Conservation (phyloP, 2,797 vertebrate species). For the Melanotaenia parkinsoni region DNA sequence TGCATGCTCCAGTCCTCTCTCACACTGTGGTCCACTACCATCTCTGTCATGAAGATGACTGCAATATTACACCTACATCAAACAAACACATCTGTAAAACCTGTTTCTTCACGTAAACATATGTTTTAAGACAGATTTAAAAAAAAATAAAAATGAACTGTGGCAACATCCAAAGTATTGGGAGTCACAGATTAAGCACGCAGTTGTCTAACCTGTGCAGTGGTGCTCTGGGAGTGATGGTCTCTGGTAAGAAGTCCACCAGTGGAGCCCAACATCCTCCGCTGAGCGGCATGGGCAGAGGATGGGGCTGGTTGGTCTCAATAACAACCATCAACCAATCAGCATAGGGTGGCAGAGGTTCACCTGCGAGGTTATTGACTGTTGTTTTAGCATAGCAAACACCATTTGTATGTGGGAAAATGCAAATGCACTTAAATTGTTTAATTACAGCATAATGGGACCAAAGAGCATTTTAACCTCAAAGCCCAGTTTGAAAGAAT, state of each 20-base stretch:
- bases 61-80: constrained; percentile 93
- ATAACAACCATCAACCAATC: constrained; percentile 92
- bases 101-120: not conserved
- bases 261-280: constrained; percentile 97
- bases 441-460: not conserved
- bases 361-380: constrained; percentile 79
- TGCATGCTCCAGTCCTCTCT: constrained; percentile 98
- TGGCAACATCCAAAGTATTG: not conserved
- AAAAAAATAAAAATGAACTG: not conserved
- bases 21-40: constrained; percentile 98
- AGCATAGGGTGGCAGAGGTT: constrained; percentile 92
- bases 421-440: not conserved
- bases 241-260: constrained; percentile 96
- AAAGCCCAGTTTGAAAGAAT: not conserved
- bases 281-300: constrained; percentile 95
- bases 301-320: constrained; percentile 92
- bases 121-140: not conserved
- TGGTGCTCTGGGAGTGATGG: constrained; percentile 92
- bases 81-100: constrained; percentile 11
- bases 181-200: not conserved
- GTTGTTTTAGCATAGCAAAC: not conserved
- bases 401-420: not conserved
- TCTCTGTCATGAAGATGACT: constrained; percentile 98
- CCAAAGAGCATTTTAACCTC: not conserved
- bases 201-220: constrained; percentile 89